phyloP scores from a whole-genome alignment of 2,113 vertebrate species.

The Phylloscopus whistleri region DNA sequence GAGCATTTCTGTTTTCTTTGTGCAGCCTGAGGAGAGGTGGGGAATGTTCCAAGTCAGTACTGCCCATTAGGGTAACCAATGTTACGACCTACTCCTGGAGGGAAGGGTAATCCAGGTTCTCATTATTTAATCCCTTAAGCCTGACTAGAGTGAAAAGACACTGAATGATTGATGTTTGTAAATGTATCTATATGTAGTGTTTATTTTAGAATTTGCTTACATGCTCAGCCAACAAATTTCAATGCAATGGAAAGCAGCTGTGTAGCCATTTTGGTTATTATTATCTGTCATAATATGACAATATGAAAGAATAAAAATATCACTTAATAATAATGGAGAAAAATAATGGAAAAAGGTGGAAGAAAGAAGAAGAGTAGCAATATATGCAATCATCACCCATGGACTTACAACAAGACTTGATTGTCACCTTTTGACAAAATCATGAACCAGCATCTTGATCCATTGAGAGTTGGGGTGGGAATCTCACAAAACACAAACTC shows the following conservation, averaged over 20 bases:
- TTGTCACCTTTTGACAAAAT: neutral
- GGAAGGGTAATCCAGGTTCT: neutral
- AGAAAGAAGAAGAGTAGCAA: neutral
- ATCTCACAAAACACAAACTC: neutral
- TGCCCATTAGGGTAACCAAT: too few relatives aligned
- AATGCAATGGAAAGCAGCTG: neutral
- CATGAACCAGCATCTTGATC: neutral
- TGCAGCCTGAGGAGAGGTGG: neutral
- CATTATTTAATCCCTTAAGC: neutral
- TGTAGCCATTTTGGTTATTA: neutral
- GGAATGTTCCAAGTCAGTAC: neutral
- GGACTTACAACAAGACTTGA: neutral
- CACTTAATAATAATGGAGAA: neutral
- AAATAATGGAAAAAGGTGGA: neutral
- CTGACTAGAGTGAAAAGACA: neutral
- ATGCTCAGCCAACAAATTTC: neutral
- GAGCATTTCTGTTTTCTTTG: neutral
- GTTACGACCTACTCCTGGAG: accelerated
- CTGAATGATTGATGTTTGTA: neutral
- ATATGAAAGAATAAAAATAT: neutral
- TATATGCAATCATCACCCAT: neutral
- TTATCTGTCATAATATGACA: neutral
- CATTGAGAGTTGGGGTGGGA: too few relatives aligned
- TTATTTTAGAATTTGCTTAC: neutral
- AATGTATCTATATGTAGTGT: too few relatives aligned